Conservation (phyloP, 2,113 vertebrate genomes). For the Cinclus cinclus region DNA sequence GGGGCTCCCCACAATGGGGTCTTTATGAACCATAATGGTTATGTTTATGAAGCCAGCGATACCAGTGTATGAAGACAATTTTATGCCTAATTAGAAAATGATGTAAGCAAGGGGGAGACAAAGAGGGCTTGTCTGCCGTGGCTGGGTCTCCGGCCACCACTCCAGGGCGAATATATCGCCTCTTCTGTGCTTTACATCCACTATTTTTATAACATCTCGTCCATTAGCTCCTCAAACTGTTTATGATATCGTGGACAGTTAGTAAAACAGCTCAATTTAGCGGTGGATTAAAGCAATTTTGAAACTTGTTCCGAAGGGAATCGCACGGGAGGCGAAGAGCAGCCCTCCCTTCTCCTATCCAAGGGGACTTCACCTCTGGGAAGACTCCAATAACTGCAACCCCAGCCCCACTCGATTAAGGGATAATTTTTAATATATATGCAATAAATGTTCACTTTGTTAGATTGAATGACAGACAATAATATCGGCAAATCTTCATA, state of each 20-base stretch:
- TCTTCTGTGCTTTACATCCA: slow-evolving; percentile 46
- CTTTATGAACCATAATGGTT: slow-evolving; percentile 89
- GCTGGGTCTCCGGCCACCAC: slow-evolving; percentile 39
- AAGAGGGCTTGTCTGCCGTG: slow-evolving; percentile 59
- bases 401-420: slow-evolving; percentile 89
- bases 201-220: slow-evolving; percentile 64
- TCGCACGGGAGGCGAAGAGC: slow-evolving; percentile 71
- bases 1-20: slow-evolving; percentile 84
- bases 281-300: slow-evolving; percentile 82
- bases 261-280: slow-evolving; percentile 85
- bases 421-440: slow-evolving; percentile 99
- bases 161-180: slow-evolving; percentile 36
- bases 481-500: slow-evolving; percentile 98
- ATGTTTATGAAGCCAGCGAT: slow-evolving; percentile 93
- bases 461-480: slow-evolving; percentile 99
- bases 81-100: slow-evolving; percentile 85
- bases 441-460: slow-evolving; percentile 99
- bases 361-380: slow-evolving; percentile 92
- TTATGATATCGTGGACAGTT: slow-evolving; percentile 80
- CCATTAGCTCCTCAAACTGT: slow-evolving; percentile 69
- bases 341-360: slow-evolving; percentile 75
- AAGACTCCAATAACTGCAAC: slow-evolving; percentile 94
- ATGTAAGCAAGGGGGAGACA: slow-evolving; percentile 73
- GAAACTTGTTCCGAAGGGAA: slow-evolving; percentile 84
- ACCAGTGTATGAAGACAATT: slow-evolving; percentile 87